Base-by-base conservation (phyloP, 2,113 vertebrate species). In the Alces alces region DNA sequence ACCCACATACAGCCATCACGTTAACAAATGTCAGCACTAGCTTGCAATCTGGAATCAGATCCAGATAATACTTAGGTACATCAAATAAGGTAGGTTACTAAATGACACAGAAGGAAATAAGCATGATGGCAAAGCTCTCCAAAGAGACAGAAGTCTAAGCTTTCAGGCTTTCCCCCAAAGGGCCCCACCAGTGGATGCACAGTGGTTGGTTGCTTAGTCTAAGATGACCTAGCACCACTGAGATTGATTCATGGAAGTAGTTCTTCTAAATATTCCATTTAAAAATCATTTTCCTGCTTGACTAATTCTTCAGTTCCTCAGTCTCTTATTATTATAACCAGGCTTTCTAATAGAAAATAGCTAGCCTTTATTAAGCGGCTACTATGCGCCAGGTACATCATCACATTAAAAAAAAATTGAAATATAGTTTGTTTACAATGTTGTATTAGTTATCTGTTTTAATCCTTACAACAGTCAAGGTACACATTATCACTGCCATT, bases 241-340 rank as follows among this genome's bases (percentile, higher is more conserved):
- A 60, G 9, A 64, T 7, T 2, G 19, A 82, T 76, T 83, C 61
- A 84, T 19, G 10, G 89, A 86, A 91, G 90, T 14, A 86, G 30
- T 45, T 95, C 39, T 98, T 86, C 43, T 87, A 84, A 96, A 85
- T 30, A 70, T 2, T 78, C 36, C 45, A 52, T 43, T 92, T 83
- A 91, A 94, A 92, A 91, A 83, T 66, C 58, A 73, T 86, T 97
- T 95, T 73, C 50, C 58, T 92, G 79, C 33, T 89, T 91, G 87
- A 58, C n/a, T 87, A 66, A 21, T 43, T 55, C 30, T 93, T 96
- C 25, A 33, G 36, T 39, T 85, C 85, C 13, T 57, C 28, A 36
- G 10, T 70, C 43, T 96, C 60, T 86, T 39, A 43, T 92, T 70
- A 85, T 94, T 93, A 28, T 36, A 54, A 82, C 33, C 19, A 82